These are phyloP conservation scores for Conger conger DNA, from an alignment of 2,113 vertebrate species.

Conservation along the genomic window DNA sequence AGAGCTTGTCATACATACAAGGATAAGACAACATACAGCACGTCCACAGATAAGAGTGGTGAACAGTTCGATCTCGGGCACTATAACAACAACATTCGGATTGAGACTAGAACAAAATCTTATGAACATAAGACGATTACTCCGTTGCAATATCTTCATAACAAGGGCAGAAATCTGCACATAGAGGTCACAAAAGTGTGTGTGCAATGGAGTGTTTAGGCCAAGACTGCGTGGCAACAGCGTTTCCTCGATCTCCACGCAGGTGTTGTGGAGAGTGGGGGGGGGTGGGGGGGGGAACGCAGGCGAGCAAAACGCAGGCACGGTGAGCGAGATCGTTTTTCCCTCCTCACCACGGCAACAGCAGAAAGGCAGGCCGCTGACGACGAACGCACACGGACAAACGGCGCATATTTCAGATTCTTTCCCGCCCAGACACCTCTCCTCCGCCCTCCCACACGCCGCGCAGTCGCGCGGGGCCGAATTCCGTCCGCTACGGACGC, in stretches of 20 bases:
- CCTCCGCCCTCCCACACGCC: background rate
- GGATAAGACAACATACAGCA: background rate
- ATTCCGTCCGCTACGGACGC: background rate
- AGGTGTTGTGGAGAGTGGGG: background rate
- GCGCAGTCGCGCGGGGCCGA: background rate
- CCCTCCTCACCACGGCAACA: background rate
- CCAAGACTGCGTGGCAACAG: background rate
- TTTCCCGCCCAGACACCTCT: background rate
- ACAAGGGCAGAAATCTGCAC: background rate
- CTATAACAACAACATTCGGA: too few species aligned
- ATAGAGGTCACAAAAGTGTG: background rate
- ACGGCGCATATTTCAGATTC: background rate
- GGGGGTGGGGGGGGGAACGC: background rate
- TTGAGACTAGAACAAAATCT: too few species aligned
- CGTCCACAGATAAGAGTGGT: background rate
- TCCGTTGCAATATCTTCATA: too few species aligned
- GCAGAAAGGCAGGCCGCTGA: background rate
- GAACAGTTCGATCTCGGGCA: background rate
- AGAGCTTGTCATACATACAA: background rate
- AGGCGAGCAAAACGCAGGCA: background rate
- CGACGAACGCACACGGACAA: background rate
- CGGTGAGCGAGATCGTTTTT: background rate
- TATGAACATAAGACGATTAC: too few species aligned
- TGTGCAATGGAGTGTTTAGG: background rate
- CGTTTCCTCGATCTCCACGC: background rate